Percentiles rank a stretch among this genome's conserved stretches.
Evolutionary conservation across 2,797 vertebrate genomes (phyloP).

Genomic region (Etheostoma perlongum): DNA sequence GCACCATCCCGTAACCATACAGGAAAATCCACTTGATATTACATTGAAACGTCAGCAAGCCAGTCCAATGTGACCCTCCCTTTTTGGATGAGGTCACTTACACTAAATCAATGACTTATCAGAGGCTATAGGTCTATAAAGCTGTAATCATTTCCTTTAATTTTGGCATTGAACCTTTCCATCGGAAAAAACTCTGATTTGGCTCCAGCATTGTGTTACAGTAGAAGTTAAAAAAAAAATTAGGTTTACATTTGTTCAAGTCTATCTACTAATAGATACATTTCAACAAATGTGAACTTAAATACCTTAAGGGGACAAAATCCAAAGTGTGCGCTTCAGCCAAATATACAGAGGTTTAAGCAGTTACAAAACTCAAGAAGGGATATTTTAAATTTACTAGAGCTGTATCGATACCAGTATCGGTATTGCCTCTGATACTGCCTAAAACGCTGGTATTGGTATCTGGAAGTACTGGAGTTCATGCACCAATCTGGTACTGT

Average conservation of each 20-base stretch:
- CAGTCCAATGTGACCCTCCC: neutral
- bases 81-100: neutral
- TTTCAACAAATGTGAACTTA: too few relatives aligned
- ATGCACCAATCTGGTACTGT: too few relatives aligned
- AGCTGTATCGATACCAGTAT: too few relatives aligned
- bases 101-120: neutral
- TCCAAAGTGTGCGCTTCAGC: neutral
- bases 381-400: neutral
- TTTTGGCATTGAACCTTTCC: neutral
- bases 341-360: neutral
- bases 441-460: too few relatives aligned
- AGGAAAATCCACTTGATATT: neutral
- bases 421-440: too few relatives aligned
- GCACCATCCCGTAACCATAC: neutral
- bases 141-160: neutral
- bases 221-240: neutral
- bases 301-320: neutral
- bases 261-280: neutral
- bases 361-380: neutral
- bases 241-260: neutral
- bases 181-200: neutral
- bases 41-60: neutral
- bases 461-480: too few relatives aligned
- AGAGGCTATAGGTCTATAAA: neutral
- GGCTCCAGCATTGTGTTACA: neutral